A percentile compares a stretch with the other conserved stretches of the same genome.
Evolutionary conservation across 2,797 vertebrate genomes (phyloP).

Genomic region (Chrysocyon brachyurus): DNA sequence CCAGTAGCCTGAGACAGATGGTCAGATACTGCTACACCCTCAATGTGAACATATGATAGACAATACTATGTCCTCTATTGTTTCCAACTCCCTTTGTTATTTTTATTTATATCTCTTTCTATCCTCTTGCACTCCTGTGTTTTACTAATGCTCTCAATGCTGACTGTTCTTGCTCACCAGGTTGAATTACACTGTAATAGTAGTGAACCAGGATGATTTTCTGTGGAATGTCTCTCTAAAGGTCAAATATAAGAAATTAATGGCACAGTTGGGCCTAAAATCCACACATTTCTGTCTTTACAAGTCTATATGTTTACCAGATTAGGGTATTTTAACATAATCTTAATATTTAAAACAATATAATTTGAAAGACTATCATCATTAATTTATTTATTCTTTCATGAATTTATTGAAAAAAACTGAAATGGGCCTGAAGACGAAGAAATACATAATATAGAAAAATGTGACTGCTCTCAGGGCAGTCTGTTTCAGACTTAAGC

Average conservation of each 20-base stretch:
- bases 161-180: background rate
- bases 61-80: background rate
- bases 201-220: background rate
- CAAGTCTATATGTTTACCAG: background rate
- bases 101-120: background rate
- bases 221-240: background rate
- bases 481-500: background rate
- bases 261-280: background rate
- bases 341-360: background rate
- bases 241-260: background rate
- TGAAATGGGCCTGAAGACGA: background rate
- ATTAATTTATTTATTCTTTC: background rate
- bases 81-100: background rate
- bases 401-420: background rate
- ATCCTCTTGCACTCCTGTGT: background rate
- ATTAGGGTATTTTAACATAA: background rate
- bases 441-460: background rate
- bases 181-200: background rate
- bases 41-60: background rate
- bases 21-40: background rate
- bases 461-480: background rate
- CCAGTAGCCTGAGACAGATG: background rate
- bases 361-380: background rate
- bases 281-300: background rate
- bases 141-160: background rate